Evolutionary conservation across 2,113 vertebrate species (phyloP).

Genomic region (Elgaria multicarinata): DNA sequence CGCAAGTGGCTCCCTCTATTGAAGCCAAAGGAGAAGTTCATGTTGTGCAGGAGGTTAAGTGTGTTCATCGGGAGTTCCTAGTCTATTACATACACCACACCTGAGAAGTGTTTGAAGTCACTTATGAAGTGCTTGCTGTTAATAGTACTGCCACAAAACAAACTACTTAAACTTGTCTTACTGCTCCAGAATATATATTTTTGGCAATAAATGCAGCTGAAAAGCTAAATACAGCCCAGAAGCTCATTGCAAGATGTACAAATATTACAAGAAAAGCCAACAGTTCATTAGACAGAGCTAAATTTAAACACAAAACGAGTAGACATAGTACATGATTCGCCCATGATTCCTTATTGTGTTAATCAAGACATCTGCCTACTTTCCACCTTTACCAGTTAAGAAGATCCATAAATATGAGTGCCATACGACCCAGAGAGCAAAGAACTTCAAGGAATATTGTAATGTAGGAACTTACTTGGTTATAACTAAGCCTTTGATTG

Average conservation of each 20-base stretch:
- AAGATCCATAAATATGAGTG: not conserved
- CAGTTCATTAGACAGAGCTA: not conserved
- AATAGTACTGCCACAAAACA: not conserved
- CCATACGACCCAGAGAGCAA: not conserved
- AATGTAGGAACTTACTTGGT: not conserved
- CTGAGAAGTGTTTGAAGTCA: not conserved
- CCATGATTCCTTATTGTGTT: not conserved
- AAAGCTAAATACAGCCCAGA: not conserved
- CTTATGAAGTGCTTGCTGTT: not conserved
- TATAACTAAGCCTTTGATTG: not conserved
- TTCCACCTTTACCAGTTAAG: not conserved
- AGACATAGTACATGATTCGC: not conserved
- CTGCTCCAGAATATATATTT: not conserved
- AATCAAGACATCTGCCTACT: too few species aligned
- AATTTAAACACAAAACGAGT: not conserved
- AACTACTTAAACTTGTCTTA: too few species aligned
- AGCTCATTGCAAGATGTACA: not conserved
- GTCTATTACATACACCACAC: not conserved
- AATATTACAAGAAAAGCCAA: too few species aligned
- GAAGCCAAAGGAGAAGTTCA: not conserved
- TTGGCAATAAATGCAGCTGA: not conserved
- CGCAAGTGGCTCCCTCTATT: not conserved
- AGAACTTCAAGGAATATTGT: not conserved
- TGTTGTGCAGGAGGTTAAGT: not conserved
- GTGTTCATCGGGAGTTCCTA: not conserved